Evolutionary conservation across 2,888 invertebrate genomes (phyloP).

Genomic region (Zelleria hepariella): DNA sequence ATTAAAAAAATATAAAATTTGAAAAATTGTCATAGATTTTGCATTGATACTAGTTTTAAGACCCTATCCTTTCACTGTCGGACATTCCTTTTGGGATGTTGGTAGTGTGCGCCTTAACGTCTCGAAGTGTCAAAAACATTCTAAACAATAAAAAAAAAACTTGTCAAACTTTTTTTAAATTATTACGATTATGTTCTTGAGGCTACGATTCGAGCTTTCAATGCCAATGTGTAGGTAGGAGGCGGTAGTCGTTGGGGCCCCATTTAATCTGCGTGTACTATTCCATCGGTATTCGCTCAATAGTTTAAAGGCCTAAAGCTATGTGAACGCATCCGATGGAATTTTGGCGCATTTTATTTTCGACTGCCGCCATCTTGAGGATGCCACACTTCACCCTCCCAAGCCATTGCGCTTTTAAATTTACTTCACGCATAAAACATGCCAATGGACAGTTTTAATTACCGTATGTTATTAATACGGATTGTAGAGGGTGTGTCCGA

Average conservation of each 20-base stretch:
- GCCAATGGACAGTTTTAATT: conserved; percentile 45
- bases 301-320: conserved; percentile 67
- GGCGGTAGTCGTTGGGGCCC: conserved; percentile 60
- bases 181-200: not conserved
- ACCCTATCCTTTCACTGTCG: conserved; percentile 47
- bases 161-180: not conserved
- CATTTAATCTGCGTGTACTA: conserved; percentile 45
- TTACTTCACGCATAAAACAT: conserved; percentile 38
- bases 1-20: conserved; percentile 67
- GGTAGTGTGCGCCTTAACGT: conserved; percentile 40
- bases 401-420: conserved; percentile 24
- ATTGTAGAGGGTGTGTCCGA: conserved; percentile 54
- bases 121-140: conserved; percentile 9
- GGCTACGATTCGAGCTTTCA: not conserved
- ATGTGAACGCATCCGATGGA: conserved; percentile 52
- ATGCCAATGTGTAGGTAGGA: conserved; percentile 36
- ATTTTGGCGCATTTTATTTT: conserved; percentile 50
- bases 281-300: conserved; percentile 50
- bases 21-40: conserved; percentile 58
- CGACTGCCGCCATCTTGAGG: conserved; percentile 49
- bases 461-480: conserved; percentile 36
- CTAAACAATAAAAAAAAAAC: not conserved
- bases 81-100: conserved; percentile 41
- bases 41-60: conserved; percentile 41
- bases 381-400: conserved; percentile 52